Evolutionary conservation across 1,140 invertebrate genomes (phyloP).

Genomic region (Frieseomelitta varia): DNA sequence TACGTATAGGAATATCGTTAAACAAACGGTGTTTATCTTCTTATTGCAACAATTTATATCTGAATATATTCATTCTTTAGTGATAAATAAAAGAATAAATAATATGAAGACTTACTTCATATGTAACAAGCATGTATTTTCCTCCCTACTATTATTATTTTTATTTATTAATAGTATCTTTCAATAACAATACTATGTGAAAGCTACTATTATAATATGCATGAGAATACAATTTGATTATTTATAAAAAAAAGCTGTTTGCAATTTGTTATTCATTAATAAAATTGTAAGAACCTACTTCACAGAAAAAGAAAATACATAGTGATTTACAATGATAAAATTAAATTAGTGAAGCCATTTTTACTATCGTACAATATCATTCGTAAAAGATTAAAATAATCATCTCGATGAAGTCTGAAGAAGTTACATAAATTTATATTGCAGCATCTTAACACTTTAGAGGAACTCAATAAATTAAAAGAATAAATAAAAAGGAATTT

Average conservation of each 20-base stretch:
- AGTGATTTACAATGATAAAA: background rate
- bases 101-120: slow-evolving; percentile 26
- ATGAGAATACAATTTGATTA: slow-evolving; percentile 12
- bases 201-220: slow-evolving; percentile 28
- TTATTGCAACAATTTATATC: slow-evolving; percentile 26
- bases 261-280: background rate
- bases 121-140: slow-evolving; percentile 44
- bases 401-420: background rate
- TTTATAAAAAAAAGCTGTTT: slow-evolving; percentile 27
- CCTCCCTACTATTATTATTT: slow-evolving; percentile 36
- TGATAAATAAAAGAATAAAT: slow-evolving; percentile 39
- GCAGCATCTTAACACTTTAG: background rate
- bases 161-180: slow-evolving; percentile 21
- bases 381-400: slow-evolving; percentile 9
- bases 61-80: slow-evolving; percentile 13
- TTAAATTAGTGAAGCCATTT: background rate
- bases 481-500: background rate
- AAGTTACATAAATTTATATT: background rate
- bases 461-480: background rate
- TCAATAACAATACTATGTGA: slow-evolving; percentile 35
- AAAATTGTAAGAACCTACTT: background rate
- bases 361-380: background rate
- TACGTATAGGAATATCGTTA: slow-evolving; percentile 7
- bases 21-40: slow-evolving; percentile 20
- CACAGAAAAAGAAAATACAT: slow-evolving; percentile 6